phyloP scores from a whole-genome alignment of 2,113 vertebrate genomes.

The Seriola rivoliana region DNA sequence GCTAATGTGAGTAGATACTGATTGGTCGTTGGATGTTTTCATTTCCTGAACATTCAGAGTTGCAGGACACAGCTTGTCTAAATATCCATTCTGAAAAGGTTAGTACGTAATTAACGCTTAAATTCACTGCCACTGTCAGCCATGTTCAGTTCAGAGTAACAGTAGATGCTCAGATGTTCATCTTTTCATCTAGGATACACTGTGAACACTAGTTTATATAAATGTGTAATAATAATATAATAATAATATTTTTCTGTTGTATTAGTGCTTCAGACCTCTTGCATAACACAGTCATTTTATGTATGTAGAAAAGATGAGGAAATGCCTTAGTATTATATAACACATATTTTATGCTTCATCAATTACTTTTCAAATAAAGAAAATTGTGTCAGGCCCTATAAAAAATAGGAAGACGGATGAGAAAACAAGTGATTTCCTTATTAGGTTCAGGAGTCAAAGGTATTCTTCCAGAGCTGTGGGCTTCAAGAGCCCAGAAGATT shows the following conservation, averaged over 20 bases:
- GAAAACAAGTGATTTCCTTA: conserved; percentile 99
- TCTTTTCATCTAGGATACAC: conserved; percentile 47
- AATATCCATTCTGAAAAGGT: conserved; percentile 84
- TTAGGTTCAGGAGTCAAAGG: conserved; percentile 99
- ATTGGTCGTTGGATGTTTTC: conserved; percentile 79
- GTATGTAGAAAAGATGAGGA: conserved; percentile 58
- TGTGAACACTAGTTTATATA: neutral
- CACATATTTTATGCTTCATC: conserved; percentile 92
- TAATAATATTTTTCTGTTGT: conserved; percentile 15
- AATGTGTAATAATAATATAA: neutral
- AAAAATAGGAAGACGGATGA: conserved; percentile 91
- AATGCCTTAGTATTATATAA: conserved; percentile 86
- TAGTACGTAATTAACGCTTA: conserved; percentile 82
- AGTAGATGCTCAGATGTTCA: conserved; percentile 54
- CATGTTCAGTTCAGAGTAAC: conserved; percentile 73
- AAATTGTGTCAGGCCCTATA: conserved; percentile 90
- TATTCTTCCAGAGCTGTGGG: conserved; percentile 94
- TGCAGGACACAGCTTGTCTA: conserved; percentile 72
- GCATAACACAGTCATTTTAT: conserved; percentile 80
- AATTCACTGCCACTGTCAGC: conserved; percentile 79
- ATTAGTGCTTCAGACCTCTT: conserved; percentile 42
- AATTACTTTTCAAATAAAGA: conserved; percentile 92
- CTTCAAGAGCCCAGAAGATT: conserved; percentile 99
- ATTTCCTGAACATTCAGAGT: conserved; percentile 79
- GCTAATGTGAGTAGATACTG: conserved; percentile 81